These are phyloP conservation scores for Dendrophyllia cribrosa DNA, from an alignment of 64 coral and sea anemone species.

Conservation along the genomic window DNA sequence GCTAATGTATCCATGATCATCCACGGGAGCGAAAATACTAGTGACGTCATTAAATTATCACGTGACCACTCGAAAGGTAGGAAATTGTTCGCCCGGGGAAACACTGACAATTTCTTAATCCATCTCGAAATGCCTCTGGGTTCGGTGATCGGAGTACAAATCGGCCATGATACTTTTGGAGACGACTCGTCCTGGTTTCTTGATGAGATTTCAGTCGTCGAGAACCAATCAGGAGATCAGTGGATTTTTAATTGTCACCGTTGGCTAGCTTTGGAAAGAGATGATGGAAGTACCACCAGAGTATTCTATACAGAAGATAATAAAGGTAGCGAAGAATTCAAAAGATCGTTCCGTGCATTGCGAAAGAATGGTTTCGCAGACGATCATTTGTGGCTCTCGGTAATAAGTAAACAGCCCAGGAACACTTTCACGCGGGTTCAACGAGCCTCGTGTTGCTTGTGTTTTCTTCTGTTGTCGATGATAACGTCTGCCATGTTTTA, in stretches of 20 bases:
- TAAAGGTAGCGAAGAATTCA: not conserved
- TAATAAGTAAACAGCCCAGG: conserved; percentile 28
- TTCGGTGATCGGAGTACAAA: conserved; percentile 15
- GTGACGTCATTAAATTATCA: not conserved
- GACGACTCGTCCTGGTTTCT: conserved; percentile 68
- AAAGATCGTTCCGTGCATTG: conserved; percentile 24
- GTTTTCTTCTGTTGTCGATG: conserved; percentile 31
- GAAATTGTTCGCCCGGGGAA: conserved; percentile 63
- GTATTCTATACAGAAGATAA: not conserved
- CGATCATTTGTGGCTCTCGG: conserved; percentile 37
- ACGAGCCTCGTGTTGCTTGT: conserved; percentile 25
- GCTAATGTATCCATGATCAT: conserved; percentile 66
- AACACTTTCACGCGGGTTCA: conserved; percentile 54
- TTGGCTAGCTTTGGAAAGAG: conserved; percentile 67
- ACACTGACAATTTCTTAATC: conserved; percentile 56
- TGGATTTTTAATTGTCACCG: conserved; percentile 64
- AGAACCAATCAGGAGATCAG: not conserved
- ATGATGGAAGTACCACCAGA: conserved; percentile 26
- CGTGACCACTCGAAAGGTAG: not conserved
- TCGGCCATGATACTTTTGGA: conserved; percentile 80
- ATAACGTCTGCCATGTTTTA: conserved; percentile 60
- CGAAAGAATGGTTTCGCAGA: conserved; percentile 15
- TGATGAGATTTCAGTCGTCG: not conserved
- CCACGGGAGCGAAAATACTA: conserved; percentile 2
- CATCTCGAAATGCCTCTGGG: conserved; percentile 47